Evolutionary conservation across 2,888 invertebrate species (phyloP), one percentile per base, ranked within the genome.

Genomic region (Lasioglossum zephyrum): DNA sequence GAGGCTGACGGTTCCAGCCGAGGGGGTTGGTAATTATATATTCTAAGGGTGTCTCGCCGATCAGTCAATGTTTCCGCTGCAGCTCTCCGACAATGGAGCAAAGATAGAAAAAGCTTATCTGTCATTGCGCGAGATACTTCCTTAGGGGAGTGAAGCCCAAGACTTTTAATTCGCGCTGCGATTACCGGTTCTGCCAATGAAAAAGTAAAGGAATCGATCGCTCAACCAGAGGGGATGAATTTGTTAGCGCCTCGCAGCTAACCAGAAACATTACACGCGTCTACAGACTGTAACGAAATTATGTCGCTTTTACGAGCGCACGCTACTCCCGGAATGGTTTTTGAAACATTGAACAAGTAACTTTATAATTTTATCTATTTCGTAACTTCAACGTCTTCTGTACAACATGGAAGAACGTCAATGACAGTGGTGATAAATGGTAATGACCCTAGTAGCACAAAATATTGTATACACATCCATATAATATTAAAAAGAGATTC

Each of bases 31-130:
- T 94, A 95, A 95, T 95, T 95, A 95, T 94, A 94, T 95, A 95
- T 95, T 95, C 95, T 91, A 93, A 94, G 94, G 95, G 94, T 93
- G 94, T 94, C 93, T 92, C 93, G 90, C 93, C 94, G 95, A 95
- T 95, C 95, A 95, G 95, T 95, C 95, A 95, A 95, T 95, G 95
- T 94, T 94, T 95, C 95, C 95, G 95, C 93, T 93, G 94, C 94
- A 94, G 94, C 93, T 91, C 88, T 84, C 82, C 91, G 92, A 95
- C 95, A 95, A 95, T 94, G 92, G 92, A 89, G 88, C 92, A 91
- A 92, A 94, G 93, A 94, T 93, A 94, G 94, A 95, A 94, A 94
- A 94, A 94, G 94, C 94, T 95, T 94, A 95, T 95, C 95, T 93
- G 94, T 94, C 94, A 94, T 92, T 87, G 92, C 63, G 87, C 90